Evolutionary conservation across 2,888 invertebrate species (phyloP), one percentile per base, ranked within the genome.

Genomic region (Mesoligia furuncula): DNA sequence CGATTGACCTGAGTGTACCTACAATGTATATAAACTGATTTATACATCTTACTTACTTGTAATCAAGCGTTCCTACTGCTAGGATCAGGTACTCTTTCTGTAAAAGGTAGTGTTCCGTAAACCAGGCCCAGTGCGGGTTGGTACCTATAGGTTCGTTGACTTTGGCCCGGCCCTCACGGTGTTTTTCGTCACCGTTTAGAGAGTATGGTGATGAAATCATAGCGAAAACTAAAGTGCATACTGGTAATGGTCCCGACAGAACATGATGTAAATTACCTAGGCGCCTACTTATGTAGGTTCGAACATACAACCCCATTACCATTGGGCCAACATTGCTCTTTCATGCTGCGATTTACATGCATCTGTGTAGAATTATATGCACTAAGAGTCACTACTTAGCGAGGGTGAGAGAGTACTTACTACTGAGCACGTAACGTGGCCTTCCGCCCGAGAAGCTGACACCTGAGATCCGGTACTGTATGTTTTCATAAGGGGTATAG

Each of bases 401-500:
- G 24, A 3, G 15, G 27, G 2, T 39, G 20, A 54, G 51, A 57
- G 24, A 27, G 59, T 71, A 67, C 89, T 91, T 90, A 95, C 96
- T 93, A 74, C 88, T 81, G 81, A 95, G 83, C 48, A 93, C 59
- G 85, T 92, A 95, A 74, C 90, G 88, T 2, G 95, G 95, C n/a
- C 59, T 77, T 81, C 93, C 93, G 15, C 93, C 93, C 5, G 88
- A 77, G 77, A 92, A 95, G 17, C 88, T 75, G 20, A 96, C 93
- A 0, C 93, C 93, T 7, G 91, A 85, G 11, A 95, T 83, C 2
- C 88, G 91, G 74, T 91, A 95, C 75, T 95, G 95, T 3, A 93
- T 87, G 83, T 95, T 95, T 62, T 92, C 90, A 80, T 88, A 94
- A 0, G 91, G 91, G 4, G 93, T 78, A 59, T 88, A 90, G 78